phyloP scores from a whole-genome alignment of 2,113 vertebrate species.

The Heterocephalus glaber region DNA sequence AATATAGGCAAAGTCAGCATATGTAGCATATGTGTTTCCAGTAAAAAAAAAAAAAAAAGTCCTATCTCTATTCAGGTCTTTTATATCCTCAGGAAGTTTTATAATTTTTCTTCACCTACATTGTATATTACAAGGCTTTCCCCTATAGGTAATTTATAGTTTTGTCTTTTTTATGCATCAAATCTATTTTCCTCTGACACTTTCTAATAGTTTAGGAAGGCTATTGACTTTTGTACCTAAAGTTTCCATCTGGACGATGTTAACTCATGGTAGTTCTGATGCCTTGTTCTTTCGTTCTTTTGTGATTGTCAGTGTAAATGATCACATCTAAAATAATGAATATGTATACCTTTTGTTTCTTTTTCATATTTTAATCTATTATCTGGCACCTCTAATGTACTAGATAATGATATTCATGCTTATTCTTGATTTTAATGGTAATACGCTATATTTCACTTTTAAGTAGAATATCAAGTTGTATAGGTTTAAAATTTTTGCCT shows the following conservation, averaged over 20 bases:
- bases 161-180: background rate
- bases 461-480: background rate
- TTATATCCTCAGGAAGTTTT: conserved; percentile 23
- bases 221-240: background rate
- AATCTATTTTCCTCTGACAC: background rate
- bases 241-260: background rate
- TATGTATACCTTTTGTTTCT: background rate
- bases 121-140: background rate
- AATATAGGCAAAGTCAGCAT: background rate
- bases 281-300: conserved; percentile 6
- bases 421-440: conserved; percentile 36
- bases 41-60: background rate
- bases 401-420: background rate
- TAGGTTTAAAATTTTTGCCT: background rate
- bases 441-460: conserved; percentile 46
- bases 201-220: conserved; percentile 42
- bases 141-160: background rate
- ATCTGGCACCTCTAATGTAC: background rate
- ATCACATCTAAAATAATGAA: background rate
- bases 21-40: background rate
- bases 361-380: conserved; percentile 43
- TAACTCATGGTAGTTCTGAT: background rate
- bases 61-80: background rate
- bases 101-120: conserved; percentile 36
- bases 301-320: background rate